These are phyloP conservation scores for Drusus annulatus DNA, from an alignment of 1,140 invertebrate species.

Conservation along the genomic window DNA sequence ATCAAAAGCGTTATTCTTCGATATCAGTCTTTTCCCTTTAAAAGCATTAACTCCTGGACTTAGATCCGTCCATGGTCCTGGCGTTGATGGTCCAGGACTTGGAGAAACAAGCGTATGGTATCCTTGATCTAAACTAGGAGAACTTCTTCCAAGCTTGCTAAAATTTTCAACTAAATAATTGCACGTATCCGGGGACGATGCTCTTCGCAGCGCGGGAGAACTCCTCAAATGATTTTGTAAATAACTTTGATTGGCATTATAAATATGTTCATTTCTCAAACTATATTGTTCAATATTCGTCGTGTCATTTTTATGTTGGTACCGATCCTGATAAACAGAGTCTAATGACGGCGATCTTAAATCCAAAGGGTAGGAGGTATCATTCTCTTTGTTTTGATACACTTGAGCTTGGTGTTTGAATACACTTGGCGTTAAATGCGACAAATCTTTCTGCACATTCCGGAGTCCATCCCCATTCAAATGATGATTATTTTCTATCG, in stretches of 20 bases:
- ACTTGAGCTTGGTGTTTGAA: conserved; percentile 54
- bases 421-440: conserved; percentile 52
- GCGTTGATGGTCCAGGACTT: conserved; percentile 65
- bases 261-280: conserved; percentile 54
- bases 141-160: conserved; percentile 67
- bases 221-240: conserved; percentile 50
- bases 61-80: conserved; percentile 62
- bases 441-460: conserved; percentile 50
- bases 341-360: conserved; percentile 62
- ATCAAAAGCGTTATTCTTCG: conserved; percentile 68
- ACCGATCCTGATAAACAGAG: conserved; percentile 63
- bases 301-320: conserved; percentile 57
- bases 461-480: conserved; percentile 46
- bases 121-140: conserved; percentile 77
- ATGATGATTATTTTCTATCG: conserved; percentile 54
- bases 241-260: conserved; percentile 45
- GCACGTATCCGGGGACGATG: conserved; percentile 59
- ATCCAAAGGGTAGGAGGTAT: conserved; percentile 59
- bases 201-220: conserved; percentile 58
- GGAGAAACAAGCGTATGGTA: conserved; percentile 79
- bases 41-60: conserved; percentile 53
- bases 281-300: conserved; percentile 57
- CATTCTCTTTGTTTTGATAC: conserved; percentile 51
- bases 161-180: conserved; percentile 66
- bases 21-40: conserved; percentile 56